Conservation (phyloP, 2,888 invertebrate species). For the Apantesis nais region DNA sequence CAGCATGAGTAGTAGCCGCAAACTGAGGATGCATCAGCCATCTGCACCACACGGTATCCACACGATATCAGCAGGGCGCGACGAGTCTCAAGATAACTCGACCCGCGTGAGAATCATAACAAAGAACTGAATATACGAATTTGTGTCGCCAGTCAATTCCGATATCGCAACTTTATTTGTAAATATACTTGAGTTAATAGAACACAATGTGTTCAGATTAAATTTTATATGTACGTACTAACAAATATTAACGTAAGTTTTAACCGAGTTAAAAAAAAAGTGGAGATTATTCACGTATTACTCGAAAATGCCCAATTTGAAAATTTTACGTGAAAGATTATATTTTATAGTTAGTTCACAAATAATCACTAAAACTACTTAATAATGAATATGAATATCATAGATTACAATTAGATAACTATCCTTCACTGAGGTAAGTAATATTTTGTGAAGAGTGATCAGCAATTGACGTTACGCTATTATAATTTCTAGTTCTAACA, state of each 20-base stretch:
- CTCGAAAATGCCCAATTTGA: background rate
- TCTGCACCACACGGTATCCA: constrained; percentile 46
- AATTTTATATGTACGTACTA: constrained; percentile 8
- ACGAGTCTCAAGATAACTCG: constrained; percentile 64
- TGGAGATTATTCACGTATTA: background rate
- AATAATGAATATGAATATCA: too few relatives aligned
- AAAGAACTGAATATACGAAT: constrained; percentile 45
- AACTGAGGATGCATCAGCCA: constrained; percentile 74
- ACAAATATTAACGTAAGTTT: background rate
- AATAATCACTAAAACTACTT: too few relatives aligned
- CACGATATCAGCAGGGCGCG: constrained; percentile 55
- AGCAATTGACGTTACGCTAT: background rate
- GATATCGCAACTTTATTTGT: constrained; percentile 25
- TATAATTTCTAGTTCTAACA: too few relatives aligned
- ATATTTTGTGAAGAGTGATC: background rate
- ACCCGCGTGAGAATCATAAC: constrained; percentile 62
- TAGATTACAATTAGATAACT: too few relatives aligned
- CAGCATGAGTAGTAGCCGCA: constrained; percentile 61
- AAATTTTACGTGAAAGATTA: too few relatives aligned
- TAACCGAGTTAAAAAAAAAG: background rate
- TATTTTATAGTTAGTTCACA: too few relatives aligned
- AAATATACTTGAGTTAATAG: constrained; percentile 8
- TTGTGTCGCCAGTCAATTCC: constrained; percentile 30
- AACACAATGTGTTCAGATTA: background rate
- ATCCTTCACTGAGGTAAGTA: background rate